phyloP scores from a whole-genome alignment of 2,113 vertebrate species.

The Oceanodroma tethys region DNA sequence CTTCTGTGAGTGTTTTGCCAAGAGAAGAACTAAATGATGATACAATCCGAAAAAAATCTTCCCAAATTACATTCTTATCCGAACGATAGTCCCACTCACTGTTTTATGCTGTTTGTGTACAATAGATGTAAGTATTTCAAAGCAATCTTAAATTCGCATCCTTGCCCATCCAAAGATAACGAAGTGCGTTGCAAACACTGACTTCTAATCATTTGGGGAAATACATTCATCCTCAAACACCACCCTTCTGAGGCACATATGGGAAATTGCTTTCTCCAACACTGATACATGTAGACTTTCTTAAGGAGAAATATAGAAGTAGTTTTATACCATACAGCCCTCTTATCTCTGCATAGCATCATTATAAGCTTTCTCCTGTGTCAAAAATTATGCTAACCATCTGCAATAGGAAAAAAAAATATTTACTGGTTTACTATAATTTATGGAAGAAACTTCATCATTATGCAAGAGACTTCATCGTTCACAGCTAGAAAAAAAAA shows the following conservation, averaged over 20 bases:
- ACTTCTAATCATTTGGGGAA: background rate
- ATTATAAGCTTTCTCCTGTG: background rate
- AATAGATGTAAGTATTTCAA: background rate
- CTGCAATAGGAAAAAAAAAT: background rate
- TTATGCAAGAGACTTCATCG: background rate
- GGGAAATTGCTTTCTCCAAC: background rate
- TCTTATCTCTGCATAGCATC: background rate
- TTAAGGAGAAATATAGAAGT: background rate
- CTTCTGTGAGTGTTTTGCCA: background rate
- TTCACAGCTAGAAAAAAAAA: background rate
- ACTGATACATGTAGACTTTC: background rate
- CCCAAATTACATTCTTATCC: background rate
- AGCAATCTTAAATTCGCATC: background rate
- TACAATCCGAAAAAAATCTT: background rate
- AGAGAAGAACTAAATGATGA: background rate
- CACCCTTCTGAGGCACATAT: background rate
- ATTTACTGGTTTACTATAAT: background rate
- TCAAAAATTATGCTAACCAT: background rate
- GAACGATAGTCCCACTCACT: background rate
- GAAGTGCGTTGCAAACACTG: background rate
- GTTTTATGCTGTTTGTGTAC: background rate
- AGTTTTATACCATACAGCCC: background rate
- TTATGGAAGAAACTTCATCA: constrained; percentile 23
- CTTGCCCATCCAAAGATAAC: background rate
- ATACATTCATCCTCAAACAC: background rate